phyloP scores from a whole-genome alignment of 1,140 invertebrate genomes.

The Oryzaephilus surinamensis region DNA sequence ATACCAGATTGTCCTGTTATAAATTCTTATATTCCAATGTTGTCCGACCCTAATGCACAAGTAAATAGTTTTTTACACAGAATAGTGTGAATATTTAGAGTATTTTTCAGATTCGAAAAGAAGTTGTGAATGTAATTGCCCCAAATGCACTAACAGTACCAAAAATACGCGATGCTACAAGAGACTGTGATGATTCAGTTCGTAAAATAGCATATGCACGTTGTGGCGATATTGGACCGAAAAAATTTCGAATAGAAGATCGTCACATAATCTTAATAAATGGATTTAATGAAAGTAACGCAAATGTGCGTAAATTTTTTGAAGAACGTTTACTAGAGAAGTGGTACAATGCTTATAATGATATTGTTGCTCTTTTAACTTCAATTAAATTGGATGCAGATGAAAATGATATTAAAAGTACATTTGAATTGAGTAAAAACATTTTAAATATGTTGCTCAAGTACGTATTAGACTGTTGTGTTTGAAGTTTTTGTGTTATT shows the following conservation, averaged over 20 bases:
- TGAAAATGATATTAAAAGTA: constrained; percentile 30
- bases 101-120: constrained; percentile 34
- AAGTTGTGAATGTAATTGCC: constrained; percentile 35
- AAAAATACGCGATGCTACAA: constrained; percentile 17
- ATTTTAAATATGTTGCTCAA: constrained; percentile 4
- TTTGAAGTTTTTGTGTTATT: constrained; percentile 1
- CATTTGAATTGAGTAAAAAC: neutral
- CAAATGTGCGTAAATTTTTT: constrained; percentile 39
- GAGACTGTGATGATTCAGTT: constrained; percentile 39
- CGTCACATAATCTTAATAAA: constrained; percentile 50
- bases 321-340: constrained; percentile 44
- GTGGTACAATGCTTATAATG: constrained; percentile 53
- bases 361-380: too few species aligned
- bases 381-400: constrained; percentile 52
- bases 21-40: constrained; percentile 62
- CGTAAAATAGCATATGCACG: constrained; percentile 58
- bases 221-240: constrained; percentile 58
- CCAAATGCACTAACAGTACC: constrained; percentile 34
- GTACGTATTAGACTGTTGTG: too few species aligned
- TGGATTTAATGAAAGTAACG: constrained; percentile 54
- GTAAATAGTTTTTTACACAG: constrained; percentile 36
- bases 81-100: neutral
- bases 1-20: constrained; percentile 67
- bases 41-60: constrained; percentile 64
- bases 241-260: constrained; percentile 56